Percentiles rank a stretch among this genome's conserved stretches.
phyloP scores from a whole-genome alignment of 2,113 vertebrate genomes.

The Trachemys scripta region DNA sequence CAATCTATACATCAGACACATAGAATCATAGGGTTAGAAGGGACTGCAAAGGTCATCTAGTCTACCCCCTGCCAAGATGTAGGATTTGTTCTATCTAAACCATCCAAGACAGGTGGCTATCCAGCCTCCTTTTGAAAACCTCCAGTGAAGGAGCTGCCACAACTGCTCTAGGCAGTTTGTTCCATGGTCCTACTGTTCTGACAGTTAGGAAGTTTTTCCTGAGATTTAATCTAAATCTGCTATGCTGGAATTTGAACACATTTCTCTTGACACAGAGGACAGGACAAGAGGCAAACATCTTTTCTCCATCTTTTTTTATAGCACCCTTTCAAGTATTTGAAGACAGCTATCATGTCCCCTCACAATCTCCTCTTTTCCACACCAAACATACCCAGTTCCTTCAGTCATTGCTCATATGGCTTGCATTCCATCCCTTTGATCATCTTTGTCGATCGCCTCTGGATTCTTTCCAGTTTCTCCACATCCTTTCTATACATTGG shows the following conservation, averaged over 20 bases:
- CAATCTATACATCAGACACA: background rate
- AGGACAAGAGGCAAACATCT: no score
- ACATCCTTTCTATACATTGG: background rate
- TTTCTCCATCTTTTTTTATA: background rate
- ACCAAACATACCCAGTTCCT: background rate
- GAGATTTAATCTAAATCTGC: background rate
- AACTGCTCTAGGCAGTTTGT: background rate
- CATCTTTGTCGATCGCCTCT: background rate
- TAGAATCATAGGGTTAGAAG: background rate
- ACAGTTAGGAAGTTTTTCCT: background rate
- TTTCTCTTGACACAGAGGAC: no score
- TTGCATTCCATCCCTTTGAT: background rate
- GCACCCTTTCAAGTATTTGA: background rate
- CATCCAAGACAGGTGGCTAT: background rate
- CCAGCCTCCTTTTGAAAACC: background rate
- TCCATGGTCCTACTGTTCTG: background rate
- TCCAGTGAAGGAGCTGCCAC: background rate
- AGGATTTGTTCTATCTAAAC: background rate
- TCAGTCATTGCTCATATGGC: background rate
- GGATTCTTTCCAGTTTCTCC: background rate
- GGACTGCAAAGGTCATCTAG: background rate
- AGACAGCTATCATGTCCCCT: background rate
- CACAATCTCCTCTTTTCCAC: background rate
- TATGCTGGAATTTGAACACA: background rate
- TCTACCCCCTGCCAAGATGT: background rate